phyloP scores from a whole-genome alignment of 2,797 vertebrate genomes.

The Peromyscus nudipes region DNA sequence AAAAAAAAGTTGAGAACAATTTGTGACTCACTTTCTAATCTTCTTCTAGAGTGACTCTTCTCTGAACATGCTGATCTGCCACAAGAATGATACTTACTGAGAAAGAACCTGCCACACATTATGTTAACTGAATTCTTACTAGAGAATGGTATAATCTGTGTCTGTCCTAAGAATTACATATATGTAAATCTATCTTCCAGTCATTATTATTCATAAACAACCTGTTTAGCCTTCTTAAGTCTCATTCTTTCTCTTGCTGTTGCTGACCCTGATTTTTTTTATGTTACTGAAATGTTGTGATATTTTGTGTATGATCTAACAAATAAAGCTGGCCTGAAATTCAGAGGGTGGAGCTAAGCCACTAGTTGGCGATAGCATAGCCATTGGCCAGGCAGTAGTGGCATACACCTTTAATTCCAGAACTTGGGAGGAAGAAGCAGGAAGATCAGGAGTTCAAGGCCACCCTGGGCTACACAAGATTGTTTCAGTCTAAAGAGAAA shows the following conservation, averaged over 20 bases:
- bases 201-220: neutral
- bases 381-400: no score
- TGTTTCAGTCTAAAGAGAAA: no score
- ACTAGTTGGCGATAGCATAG: no score
- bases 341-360: no score
- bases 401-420: no score
- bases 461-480: no score
- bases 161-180: neutral
- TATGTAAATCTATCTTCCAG: neutral
- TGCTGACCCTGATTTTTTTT: neutral
- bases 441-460: no score
- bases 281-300: neutral
- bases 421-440: no score
- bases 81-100: neutral
- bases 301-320: no score
- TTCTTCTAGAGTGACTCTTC: neutral
- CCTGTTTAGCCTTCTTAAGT: neutral
- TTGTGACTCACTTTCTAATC: neutral
- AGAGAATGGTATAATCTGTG: neutral
- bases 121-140: neutral
- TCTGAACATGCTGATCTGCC: neutral
- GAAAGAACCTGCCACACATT: neutral
- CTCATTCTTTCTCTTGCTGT: neutral
- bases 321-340: no score
- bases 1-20: neutral